Evolutionary conservation across 2,888 invertebrate species (phyloP).

Genomic region (Oscheius sp.): DNA sequence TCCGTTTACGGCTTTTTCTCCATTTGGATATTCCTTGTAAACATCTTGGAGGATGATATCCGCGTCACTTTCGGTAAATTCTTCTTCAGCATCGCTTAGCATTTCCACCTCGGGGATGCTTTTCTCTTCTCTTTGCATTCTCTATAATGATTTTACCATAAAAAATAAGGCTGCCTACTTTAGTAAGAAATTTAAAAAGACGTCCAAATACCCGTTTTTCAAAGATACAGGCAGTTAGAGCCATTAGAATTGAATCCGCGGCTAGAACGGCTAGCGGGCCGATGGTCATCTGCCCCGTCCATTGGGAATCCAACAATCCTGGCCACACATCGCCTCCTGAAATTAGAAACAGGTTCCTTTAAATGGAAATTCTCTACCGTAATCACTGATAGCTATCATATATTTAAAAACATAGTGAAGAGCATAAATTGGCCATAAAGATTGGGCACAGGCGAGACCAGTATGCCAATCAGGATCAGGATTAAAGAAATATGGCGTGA

Average conservation of each 20-base stretch:
- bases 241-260: slow-evolving; percentile 6
- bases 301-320: not conserved
- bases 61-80: not conserved
- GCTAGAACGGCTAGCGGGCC: not conserved
- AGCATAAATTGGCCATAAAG: slow-evolving; percentile 5
- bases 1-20: slow-evolving; percentile 6
- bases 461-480: not conserved
- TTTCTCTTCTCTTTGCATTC: not conserved
- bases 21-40: not conserved
- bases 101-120: not conserved
- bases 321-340: not conserved
- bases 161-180: too few relatives aligned
- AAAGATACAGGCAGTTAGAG: not conserved
- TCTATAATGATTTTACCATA: not conserved
- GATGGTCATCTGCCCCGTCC: not conserved
- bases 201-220: not conserved
- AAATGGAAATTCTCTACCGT: not conserved
- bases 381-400: not conserved
- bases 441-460: not conserved
- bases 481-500: slow-evolving; percentile 6
- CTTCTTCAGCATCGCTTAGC: not conserved
- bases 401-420: slow-evolving; percentile 18
- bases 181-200: not conserved
- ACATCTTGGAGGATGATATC: not conserved
- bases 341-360: too few relatives aligned